Evolutionary conservation across 2,113 vertebrate genomes (phyloP).

Genomic region (Ophthalmolycus amberensis): DNA sequence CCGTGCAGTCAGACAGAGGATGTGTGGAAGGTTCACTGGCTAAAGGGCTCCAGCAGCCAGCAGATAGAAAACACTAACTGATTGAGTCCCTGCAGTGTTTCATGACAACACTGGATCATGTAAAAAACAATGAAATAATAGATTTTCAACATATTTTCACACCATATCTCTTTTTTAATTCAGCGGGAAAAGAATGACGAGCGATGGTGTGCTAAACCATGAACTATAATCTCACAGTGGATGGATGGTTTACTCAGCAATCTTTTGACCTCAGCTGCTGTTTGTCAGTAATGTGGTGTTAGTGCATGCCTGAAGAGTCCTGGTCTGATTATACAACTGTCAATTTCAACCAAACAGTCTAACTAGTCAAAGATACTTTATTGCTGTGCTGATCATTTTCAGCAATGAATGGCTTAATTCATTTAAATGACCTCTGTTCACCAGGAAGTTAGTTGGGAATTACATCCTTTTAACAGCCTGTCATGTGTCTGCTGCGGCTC

Average conservation of each 20-base stretch:
- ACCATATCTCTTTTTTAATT: neutral
- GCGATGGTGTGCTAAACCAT: neutral
- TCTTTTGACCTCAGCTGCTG: slow-evolving; percentile 32
- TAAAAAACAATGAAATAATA: neutral
- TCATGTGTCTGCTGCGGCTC: slow-evolving; percentile 19
- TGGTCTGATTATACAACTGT: slow-evolving; percentile 11
- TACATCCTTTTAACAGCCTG: neutral
- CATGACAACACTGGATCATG: neutral
- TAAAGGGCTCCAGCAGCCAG: neutral
- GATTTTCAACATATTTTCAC: neutral
- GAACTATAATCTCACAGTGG: neutral
- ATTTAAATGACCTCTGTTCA: neutral
- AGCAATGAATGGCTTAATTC: neutral
- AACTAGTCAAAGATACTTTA: neutral
- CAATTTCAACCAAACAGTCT: neutral
- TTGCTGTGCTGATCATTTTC: neutral
- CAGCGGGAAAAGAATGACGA: neutral
- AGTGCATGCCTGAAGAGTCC: neutral
- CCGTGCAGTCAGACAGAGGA: neutral
- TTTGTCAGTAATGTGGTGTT: slow-evolving; percentile 6
- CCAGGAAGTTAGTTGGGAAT: neutral
- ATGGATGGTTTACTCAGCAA: slow-evolving; percentile 7
- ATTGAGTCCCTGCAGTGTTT: slow-evolving; percentile 3
- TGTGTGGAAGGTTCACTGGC: neutral
- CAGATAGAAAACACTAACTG: slow-evolving; percentile 10